Base-by-base conservation (phyloP, 1,140 invertebrate species). In the Diabrotica undecimpunctata region DNA sequence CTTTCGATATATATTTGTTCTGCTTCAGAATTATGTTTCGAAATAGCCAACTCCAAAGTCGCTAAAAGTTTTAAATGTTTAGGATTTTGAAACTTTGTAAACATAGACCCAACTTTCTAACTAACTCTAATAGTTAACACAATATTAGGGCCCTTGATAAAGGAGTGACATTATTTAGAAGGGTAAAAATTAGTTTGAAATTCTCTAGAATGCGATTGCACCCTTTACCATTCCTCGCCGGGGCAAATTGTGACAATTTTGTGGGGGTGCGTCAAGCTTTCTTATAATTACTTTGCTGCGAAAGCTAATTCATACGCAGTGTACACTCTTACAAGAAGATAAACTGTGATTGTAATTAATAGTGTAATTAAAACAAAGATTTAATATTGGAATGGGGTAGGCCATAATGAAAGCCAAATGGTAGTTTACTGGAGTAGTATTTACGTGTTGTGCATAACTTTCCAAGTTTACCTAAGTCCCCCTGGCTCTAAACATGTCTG, bases 401-500 rank as follows among this genome's bases (percentile, higher is more conserved):
- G 55, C 66, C 69, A 74, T 75, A 78, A 78, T 74, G 74, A 78
- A 77, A 77, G 73, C 74, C 74, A 75, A 77, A 76, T 73, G 73
- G 73, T 77, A 72, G 66, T 76, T 75, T 76, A 76, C 70, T 72
- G 65, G 62, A 64, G 64, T 71, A 64, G 69, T 75, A 76, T 77
- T 78, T 78, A 78, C 77, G 77, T 78, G 77, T 77, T 77, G 73
- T 67, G 77, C 77, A 78, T 78, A 78, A 78, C 74, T 78, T 78
- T 71, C 66, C 74, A 78, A 78, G 70, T 78, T 78, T 75, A 70
- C 69, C 74, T 78, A 78, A 78, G 74, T 75, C 73, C 63, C 66
- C 68, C 53, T 14, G 66, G 74, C 70, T 70, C 69, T 78, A 78
- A 78, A 78, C 68, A 77, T 78, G 76, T 76, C 76, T 70, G 61